These are phyloP conservation scores for Drosophila cracens DNA, from an alignment of 2,888 invertebrate species.

Conservation along the genomic window DNA sequence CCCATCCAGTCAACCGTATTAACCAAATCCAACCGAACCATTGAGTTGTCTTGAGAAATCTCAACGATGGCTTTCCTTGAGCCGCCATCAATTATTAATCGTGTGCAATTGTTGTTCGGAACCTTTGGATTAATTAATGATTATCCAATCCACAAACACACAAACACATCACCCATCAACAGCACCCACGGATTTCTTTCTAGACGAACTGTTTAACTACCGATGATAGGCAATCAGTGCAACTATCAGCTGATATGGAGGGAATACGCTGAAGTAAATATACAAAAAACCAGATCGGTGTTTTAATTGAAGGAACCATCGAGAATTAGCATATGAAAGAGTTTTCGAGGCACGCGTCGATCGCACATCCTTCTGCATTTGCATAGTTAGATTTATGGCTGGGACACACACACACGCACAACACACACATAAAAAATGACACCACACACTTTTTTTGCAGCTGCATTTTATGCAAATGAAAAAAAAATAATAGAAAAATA, in stretches of 20 bases:
- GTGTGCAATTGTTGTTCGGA: slow-evolving; percentile 52
- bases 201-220: neutral
- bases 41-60: slow-evolving; percentile 56
- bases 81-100: slow-evolving; percentile 66
- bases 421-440: slow-evolving; percentile 42
- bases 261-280: slow-evolving; percentile 1
- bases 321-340: slow-evolving; percentile 62
- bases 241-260: neutral
- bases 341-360: slow-evolving; percentile 53
- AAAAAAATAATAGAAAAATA: slow-evolving; percentile 29
- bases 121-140: slow-evolving; percentile 61
- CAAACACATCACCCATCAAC: slow-evolving; percentile 21
- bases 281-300: slow-evolving; percentile 7
- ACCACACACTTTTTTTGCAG: slow-evolving; percentile 59
- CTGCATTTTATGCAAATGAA: slow-evolving; percentile 70
- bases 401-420: neutral
- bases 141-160: neutral
- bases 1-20: slow-evolving; percentile 39
- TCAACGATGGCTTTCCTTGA: slow-evolving; percentile 27
- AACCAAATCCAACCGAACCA: slow-evolving; percentile 56
- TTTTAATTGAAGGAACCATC: slow-evolving; percentile 42
- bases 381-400: slow-evolving; percentile 48
- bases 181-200: slow-evolving; percentile 7
- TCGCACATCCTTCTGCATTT: slow-evolving; percentile 42
- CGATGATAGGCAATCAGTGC: neutral